Evolutionary conservation across 2,113 vertebrate species (phyloP).

Genomic region (Antennarius striatus): DNA sequence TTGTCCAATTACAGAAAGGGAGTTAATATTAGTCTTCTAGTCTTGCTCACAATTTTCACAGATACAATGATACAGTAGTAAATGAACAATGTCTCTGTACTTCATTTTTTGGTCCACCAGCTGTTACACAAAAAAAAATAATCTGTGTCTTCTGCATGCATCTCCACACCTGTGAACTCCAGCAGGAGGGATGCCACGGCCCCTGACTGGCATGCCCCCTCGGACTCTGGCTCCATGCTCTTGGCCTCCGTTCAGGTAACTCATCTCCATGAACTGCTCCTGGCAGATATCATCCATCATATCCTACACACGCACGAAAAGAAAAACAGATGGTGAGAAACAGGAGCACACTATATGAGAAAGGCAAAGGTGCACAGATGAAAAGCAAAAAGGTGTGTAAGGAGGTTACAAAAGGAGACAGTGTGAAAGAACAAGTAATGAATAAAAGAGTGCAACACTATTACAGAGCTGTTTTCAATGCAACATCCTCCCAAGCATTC

Average conservation of each 20-base stretch:
- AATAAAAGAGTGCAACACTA: slow-evolving; percentile 23
- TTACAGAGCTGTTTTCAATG: slow-evolving; percentile 38
- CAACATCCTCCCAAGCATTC: slow-evolving; percentile 29
- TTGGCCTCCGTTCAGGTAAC: slow-evolving; percentile 94
- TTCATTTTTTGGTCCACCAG: slow-evolving; percentile 3
- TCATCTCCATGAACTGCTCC: slow-evolving; percentile 96
- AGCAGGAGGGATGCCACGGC: slow-evolving; percentile 86
- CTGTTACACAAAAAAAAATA: background rate
- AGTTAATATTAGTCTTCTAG: background rate
- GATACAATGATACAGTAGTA: background rate
- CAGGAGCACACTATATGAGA: background rate
- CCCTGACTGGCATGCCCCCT: slow-evolving; percentile 87
- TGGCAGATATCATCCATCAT: slow-evolving; percentile 99
- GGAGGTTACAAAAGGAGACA: background rate
- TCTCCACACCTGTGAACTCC: slow-evolving; percentile 85
- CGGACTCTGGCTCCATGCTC: slow-evolving; percentile 84
- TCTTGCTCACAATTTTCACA: background rate
- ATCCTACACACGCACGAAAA: slow-evolving; percentile 77
- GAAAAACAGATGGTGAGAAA: slow-evolving; percentile 10
- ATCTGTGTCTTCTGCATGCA: background rate
- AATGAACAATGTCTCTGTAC: background rate
- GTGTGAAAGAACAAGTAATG: background rate
- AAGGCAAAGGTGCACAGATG: background rate
- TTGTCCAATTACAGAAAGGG: background rate
- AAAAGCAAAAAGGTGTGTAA: background rate